These are phyloP conservation scores for Henicopernis longicauda DNA, from an alignment of 2,113 vertebrate genomes.

Conservation along the genomic window DNA sequence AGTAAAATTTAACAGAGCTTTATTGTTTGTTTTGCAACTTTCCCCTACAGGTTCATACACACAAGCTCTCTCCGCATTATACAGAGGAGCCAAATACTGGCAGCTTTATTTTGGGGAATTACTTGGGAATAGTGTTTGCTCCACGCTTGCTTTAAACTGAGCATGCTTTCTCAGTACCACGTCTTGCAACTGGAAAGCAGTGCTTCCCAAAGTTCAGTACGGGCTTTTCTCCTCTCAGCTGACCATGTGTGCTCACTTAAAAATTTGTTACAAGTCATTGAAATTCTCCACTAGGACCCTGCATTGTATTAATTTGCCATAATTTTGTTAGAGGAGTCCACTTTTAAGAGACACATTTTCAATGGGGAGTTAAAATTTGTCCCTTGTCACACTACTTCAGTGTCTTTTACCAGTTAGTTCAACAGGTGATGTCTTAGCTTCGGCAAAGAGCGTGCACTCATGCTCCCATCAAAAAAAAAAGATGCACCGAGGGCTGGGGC, in stretches of 20 bases:
- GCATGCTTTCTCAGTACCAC: not conserved
- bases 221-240: not conserved
- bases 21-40: not conserved
- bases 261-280: not conserved
- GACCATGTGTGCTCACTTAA: not conserved
- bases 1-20: not conserved
- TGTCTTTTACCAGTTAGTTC: not conserved
- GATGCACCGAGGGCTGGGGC: rapidly evolving
- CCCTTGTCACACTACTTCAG: not conserved
- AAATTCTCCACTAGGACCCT: not conserved
- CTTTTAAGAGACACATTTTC: not conserved
- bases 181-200: not conserved
- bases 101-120: not conserved
- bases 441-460: rapidly evolving
- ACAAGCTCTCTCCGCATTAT: not conserved
- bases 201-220: not conserved
- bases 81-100: not conserved
- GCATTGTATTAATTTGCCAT: not conserved
- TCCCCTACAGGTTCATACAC: not conserved
- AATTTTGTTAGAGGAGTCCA: not conserved
- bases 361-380: not conserved
- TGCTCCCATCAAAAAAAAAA: not conserved
- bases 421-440: not conserved
- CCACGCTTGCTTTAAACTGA: not conserved
- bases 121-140: not conserved